A percentile compares a stretch with the other conserved stretches of the same genome.
These are phyloP conservation scores for Haemorhous mexicanus DNA, from an alignment of 2,113 vertebrate species.

Conservation along the genomic window DNA sequence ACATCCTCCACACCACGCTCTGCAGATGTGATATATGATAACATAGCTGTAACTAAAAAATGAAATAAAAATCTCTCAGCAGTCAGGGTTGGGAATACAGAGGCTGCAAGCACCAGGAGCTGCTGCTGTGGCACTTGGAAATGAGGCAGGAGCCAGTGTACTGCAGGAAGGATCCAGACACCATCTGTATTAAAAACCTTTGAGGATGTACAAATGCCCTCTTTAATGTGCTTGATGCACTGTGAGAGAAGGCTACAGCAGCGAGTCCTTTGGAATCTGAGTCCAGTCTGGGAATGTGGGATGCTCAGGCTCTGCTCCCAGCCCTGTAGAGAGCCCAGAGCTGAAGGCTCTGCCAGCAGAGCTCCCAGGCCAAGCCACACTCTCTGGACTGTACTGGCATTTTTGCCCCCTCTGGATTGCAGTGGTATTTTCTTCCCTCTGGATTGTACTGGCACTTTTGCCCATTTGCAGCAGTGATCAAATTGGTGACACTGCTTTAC, in stretches of 20 bases:
- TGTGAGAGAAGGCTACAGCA: neutral
- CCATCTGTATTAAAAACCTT: neutral
- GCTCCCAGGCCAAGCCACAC: neutral
- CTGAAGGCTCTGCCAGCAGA: neutral
- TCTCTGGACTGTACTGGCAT: neutral
- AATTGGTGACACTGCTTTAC: neutral
- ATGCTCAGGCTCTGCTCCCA: neutral
- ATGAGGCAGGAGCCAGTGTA: neutral
- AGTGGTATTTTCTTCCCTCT: neutral
- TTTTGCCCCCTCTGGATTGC: neutral
- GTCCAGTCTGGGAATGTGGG: neutral
- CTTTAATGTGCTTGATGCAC: neutral
- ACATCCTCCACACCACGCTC: neutral
- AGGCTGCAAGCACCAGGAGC: neutral
- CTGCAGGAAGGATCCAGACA: neutral
- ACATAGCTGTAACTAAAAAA: conserved; percentile 38
- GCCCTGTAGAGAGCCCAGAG: neutral
- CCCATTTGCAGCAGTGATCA: neutral
- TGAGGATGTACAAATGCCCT: neutral
- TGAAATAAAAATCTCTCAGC: conserved; percentile 31
- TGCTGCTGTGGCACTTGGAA: neutral
- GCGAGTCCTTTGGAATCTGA: neutral
- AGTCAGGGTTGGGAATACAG: neutral
- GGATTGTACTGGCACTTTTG: neutral
- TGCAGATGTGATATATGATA: conserved; percentile 29